Base-by-base conservation (phyloP, 1,140 invertebrate genomes). In the Propsilocerus akamusi region DNA sequence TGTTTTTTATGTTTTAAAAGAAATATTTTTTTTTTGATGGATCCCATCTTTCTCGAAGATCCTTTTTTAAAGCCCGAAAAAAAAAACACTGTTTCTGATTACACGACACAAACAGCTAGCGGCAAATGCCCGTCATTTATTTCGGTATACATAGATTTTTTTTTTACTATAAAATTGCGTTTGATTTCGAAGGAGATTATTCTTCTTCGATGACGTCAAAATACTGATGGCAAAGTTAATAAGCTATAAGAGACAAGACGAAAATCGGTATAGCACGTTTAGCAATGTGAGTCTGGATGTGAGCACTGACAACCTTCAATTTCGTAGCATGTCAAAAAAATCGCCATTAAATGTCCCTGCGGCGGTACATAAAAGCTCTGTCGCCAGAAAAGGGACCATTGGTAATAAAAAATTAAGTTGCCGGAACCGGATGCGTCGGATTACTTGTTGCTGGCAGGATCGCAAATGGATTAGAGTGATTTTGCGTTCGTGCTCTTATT, bases 181-280 rank as follows among this genome's bases (percentile, higher is more conserved):
- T n/a, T n/a, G n/a, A n/a, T n/a, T n/a, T n/a, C n/a, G n/a, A n/a
- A n/a, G n/a, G n/a, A n/a, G n/a, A n/a, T n/a, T n/a, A n/a, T n/a
- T n/a, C n/a, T n/a, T n/a, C n/a, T n/a, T n/a, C n/a, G n/a, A n/a
- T n/a, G n/a, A n/a, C n/a, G n/a, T n/a, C n/a, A n/a, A n/a, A n/a
- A n/a, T n/a, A n/a, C n/a, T n/a, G n/a, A 62, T 62, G 60, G 57
- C 59, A 26, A 58, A 58, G 30, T 52, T 62, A 26, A 49, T 55
- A 5, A 57, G 53, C 24, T 60, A 59, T 47, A 56, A 58, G 25
- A 49, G 50, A 22, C 55, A 54, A 51, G 54, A 55, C 51, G 60
- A 59, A 26, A 50, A 54, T 50, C 51, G 48, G 25, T 52, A 52
- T 11, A 47, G 48, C n/a, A 52, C 51, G 6, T 49, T 52, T 32